Conservation (phyloP, 2,888 invertebrate species). For the Corbicula japonica region DNA sequence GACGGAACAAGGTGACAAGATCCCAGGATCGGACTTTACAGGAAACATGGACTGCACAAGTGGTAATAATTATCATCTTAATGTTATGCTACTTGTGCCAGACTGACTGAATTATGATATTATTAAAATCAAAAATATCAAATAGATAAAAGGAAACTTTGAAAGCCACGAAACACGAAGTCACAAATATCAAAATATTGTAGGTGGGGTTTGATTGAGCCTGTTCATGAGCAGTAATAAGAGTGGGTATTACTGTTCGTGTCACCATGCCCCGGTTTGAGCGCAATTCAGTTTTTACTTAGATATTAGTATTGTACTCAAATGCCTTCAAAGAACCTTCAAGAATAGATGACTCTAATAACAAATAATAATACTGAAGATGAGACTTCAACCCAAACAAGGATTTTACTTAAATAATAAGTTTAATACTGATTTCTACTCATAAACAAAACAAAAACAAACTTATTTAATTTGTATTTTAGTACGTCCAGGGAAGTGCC, state of each 20-base stretch:
- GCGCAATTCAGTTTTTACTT: too few species aligned
- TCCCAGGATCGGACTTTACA: constrained; percentile 38
- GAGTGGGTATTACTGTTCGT: too few species aligned
- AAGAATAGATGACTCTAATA: too few species aligned
- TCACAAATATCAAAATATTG: background rate
- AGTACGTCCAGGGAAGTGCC: constrained; percentile 37
- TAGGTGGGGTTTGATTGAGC: background rate
- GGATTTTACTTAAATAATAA: too few species aligned
- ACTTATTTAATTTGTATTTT: background rate
- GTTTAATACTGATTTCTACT: too few species aligned
- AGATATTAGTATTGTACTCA: too few species aligned
- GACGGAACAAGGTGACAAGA: constrained; percentile 27
- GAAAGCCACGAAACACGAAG: background rate
- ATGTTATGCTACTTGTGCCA: background rate
- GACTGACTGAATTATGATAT: background rate
- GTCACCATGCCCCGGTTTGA: too few species aligned
- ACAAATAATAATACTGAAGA: too few species aligned
- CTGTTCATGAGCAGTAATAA: background rate
- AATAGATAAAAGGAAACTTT: background rate
- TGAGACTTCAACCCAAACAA: too few species aligned
- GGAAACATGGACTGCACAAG: constrained; percentile 40
- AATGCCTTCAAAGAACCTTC: too few species aligned
- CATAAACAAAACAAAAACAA: too few species aligned
- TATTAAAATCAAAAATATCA: background rate
- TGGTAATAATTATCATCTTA: constrained; percentile 12